Evolutionary conservation across 2,797 vertebrate species (phyloP).

Genomic region (Pristis pectinata): DNA sequence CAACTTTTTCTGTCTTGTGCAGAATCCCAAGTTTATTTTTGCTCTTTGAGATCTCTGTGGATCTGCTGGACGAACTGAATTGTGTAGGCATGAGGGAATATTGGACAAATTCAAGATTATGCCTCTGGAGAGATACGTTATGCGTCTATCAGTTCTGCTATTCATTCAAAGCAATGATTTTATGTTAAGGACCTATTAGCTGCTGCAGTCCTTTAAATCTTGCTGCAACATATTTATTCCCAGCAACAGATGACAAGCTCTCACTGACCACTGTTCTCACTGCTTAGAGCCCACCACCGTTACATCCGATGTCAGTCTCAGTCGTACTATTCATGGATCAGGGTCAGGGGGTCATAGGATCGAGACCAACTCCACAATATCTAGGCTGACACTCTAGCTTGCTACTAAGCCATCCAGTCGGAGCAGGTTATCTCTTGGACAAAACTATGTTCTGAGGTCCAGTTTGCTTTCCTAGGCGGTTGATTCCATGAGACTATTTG

Average conservation of each 20-base stretch:
- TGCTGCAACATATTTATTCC: background rate
- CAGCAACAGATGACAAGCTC: background rate
- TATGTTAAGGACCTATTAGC: background rate
- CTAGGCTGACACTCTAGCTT: background rate
- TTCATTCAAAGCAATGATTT: background rate
- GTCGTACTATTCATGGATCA: background rate
- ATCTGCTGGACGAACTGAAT: background rate
- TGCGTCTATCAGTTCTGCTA: background rate
- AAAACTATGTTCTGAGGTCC: background rate
- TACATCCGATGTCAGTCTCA: background rate
- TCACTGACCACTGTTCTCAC: background rate
- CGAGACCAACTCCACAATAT: background rate
- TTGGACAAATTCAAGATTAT: background rate
- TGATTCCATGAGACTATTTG: background rate
- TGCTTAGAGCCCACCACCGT: background rate
- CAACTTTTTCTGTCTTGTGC: no score
- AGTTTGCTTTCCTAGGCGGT: background rate
- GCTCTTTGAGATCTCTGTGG: background rate
- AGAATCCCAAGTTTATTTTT: no score
- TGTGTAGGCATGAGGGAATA: background rate
- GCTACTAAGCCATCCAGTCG: no score
- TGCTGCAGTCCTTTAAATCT: background rate
- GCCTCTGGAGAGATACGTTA: background rate
- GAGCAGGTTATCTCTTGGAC: background rate
- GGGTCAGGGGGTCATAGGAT: background rate